Conservation (phyloP, 30 jellyfish, hydroid and myxozoan genomes). For the Hydractinia echinata region DNA sequence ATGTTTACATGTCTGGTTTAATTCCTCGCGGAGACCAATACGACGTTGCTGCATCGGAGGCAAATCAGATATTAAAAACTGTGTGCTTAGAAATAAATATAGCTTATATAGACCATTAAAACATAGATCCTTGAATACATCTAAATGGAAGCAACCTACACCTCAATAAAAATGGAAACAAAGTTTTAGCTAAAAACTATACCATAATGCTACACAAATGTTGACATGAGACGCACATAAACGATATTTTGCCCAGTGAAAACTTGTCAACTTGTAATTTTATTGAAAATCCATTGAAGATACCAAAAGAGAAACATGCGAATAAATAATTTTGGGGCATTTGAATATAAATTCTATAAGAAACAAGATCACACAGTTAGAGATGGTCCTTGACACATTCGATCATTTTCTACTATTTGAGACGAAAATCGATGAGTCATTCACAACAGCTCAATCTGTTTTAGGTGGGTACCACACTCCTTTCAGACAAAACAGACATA, state of each 20-base stretch:
- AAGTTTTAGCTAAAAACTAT: too few relatives aligned
- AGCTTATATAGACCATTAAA: too few relatives aligned
- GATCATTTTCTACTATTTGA: background rate
- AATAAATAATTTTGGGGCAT: background rate
- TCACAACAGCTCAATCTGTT: background rate
- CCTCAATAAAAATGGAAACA: too few relatives aligned
- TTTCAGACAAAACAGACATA: background rate
- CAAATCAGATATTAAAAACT: background rate
- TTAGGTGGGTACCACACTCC: constrained; percentile 2
- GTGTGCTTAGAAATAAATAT: too few relatives aligned
- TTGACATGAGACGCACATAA: too few relatives aligned
- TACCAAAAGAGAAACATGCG: too few relatives aligned
- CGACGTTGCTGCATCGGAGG: constrained; percentile 12
- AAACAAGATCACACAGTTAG: background rate
- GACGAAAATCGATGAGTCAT: background rate
- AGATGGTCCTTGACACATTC: background rate
- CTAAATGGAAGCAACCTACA: too few relatives aligned
- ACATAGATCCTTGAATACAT: too few relatives aligned
- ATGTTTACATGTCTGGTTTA: constrained; percentile 2
- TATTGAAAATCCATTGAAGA: too few relatives aligned
- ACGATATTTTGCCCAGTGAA: too few relatives aligned
- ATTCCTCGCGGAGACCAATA: constrained; percentile 11
- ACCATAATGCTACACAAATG: too few relatives aligned
- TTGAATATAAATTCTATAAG: background rate
- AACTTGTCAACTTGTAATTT: too few relatives aligned